A percentile compares a stretch with the other conserved stretches of the same genome.
These are phyloP conservation scores for Haliclystus octoradiatus DNA, from an alignment of 30 jellyfish, hydroid and myxozoan species.

Conservation along the genomic window DNA sequence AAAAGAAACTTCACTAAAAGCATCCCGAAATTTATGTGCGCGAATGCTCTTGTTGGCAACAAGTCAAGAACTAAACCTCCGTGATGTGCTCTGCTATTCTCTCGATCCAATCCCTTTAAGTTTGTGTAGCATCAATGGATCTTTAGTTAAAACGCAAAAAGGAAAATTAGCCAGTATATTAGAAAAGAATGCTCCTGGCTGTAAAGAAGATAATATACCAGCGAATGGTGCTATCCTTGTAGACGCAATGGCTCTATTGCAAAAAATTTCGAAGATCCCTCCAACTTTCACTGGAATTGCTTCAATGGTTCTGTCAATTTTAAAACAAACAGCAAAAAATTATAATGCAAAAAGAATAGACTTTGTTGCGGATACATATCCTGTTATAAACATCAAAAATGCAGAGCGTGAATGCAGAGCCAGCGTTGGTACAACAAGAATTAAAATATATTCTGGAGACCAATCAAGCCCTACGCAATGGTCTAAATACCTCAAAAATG, in stretches of 20 bases:
- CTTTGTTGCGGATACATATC: slow-evolving; percentile 22
- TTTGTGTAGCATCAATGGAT: slow-evolving; percentile 9
- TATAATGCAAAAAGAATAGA: slow-evolving; percentile 15
- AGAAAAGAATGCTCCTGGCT: background rate
- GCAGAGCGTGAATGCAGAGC: slow-evolving; percentile 25
- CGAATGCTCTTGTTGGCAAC: slow-evolving; percentile 7
- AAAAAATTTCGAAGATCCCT: background rate
- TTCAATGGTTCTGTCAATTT: background rate
- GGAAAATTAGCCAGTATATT: background rate
- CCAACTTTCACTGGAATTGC: background rate
- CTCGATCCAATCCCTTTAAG: background rate
- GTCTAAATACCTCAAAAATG: too few species aligned
- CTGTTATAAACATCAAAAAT: slow-evolving; percentile 17
- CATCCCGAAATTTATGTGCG: slow-evolving; percentile 11
- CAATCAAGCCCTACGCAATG: too few species aligned
- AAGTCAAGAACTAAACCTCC: slow-evolving; percentile 11
- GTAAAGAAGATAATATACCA: background rate
- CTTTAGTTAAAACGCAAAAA: slow-evolving; percentile 4
- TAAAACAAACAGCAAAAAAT: slow-evolving; percentile 5
- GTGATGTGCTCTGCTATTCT: slow-evolving; percentile 12
- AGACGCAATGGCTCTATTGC: background rate
- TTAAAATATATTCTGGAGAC: too few species aligned
- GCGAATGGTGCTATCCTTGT: background rate
- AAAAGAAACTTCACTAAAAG: background rate
- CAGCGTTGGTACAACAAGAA: slow-evolving; percentile 6